These are phyloP conservation scores for Urocitellus parryii DNA, from an alignment of 2,113 vertebrate species.

Conservation along the genomic window DNA sequence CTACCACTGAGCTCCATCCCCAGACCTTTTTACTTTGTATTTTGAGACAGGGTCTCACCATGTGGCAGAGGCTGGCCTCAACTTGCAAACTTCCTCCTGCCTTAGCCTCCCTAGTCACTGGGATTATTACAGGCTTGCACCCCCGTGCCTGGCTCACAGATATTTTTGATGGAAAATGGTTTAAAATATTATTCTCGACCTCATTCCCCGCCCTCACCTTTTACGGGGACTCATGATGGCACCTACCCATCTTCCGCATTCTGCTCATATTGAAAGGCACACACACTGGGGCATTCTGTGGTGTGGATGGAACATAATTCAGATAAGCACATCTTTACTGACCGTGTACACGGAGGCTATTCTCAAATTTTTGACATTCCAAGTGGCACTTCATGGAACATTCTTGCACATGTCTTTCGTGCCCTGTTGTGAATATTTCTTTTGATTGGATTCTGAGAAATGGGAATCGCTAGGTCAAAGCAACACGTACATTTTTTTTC, in stretches of 20 bases:
- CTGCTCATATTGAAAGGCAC: neutral
- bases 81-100: too few relatives aligned
- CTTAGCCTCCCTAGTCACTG: too few relatives aligned
- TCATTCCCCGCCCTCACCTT: neutral
- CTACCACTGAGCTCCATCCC: too few relatives aligned
- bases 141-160: neutral
- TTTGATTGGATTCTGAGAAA: slow-evolving; percentile 43
- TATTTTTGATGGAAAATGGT: neutral
- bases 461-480: slow-evolving; percentile 28
- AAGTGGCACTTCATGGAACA: neutral
- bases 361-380: neutral
- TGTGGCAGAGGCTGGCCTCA: too few relatives aligned
- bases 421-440: slow-evolving; percentile 3
- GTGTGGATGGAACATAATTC: neutral
- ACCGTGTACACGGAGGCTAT: neutral
- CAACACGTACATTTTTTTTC: neutral
- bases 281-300: neutral
- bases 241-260: neutral
- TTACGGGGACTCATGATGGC: neutral
- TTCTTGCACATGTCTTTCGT: neutral
- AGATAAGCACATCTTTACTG: neutral
- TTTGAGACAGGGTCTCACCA: too few relatives aligned
- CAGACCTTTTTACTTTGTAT: too few relatives aligned
- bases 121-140: too few relatives aligned
- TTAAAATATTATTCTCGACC: neutral